phyloP scores from a whole-genome alignment of 2,888 invertebrate species.

The Agrotis segetum region DNA sequence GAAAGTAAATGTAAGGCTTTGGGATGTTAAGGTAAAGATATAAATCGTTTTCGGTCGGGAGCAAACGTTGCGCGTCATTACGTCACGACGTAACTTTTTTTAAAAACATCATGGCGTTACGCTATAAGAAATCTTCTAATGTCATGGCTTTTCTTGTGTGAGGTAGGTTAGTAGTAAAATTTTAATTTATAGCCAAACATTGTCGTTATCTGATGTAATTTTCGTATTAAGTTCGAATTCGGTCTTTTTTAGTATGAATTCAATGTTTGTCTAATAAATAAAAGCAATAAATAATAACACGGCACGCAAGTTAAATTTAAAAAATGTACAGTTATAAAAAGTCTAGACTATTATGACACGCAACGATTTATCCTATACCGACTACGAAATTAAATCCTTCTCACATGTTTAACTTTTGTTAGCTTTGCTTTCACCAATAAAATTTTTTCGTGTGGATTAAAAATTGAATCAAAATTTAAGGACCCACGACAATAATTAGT shows the following conservation, averaged over 20 bases:
- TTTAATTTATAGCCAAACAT: background rate
- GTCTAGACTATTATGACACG: background rate
- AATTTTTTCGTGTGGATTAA: constrained; percentile 60
- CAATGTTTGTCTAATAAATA: background rate
- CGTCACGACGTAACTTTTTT: constrained; percentile 19
- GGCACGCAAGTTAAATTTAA: background rate
- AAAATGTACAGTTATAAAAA: background rate
- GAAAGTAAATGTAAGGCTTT: constrained; percentile 58
- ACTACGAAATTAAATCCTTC: constrained; percentile 31
- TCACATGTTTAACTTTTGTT: constrained; percentile 37
- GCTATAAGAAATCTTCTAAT: background rate
- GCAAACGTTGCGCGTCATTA: constrained; percentile 60
- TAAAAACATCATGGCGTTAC: constrained; percentile 29
- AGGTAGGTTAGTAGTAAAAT: background rate
- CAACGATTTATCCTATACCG: constrained; percentile 26
- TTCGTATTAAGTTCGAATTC: background rate
- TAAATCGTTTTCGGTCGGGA: constrained; percentile 54
- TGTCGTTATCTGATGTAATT: background rate
- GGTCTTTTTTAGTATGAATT: background rate
- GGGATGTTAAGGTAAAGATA: constrained; percentile 45
- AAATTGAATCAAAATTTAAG: constrained; percentile 71
- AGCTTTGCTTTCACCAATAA: constrained; percentile 41
- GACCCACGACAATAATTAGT: constrained; percentile 88
- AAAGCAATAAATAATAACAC: background rate
- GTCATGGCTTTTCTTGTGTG: background rate